These are phyloP conservation scores for Agrotis ipsilon DNA, from an alignment of 2,888 invertebrate genomes.

Conservation along the genomic window DNA sequence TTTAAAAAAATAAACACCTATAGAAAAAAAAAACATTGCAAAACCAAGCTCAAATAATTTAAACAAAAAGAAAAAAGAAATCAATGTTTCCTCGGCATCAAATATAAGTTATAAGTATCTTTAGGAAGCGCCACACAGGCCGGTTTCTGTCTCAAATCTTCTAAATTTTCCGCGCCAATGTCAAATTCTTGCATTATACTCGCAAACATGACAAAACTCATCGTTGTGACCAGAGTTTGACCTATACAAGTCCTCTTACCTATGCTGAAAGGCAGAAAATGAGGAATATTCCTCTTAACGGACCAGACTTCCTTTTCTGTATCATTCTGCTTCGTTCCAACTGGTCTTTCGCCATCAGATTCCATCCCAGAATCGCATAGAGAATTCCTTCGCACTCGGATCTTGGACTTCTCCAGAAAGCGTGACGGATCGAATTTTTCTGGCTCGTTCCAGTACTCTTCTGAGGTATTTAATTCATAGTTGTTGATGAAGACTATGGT, in stretches of 20 bases:
- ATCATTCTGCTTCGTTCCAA: constrained; percentile 69
- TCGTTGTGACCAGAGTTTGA: constrained; percentile 94
- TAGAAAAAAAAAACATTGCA: constrained; percentile 44
- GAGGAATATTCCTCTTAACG: constrained; percentile 91
- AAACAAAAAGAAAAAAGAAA: constrained; percentile 42
- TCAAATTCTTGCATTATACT: constrained; percentile 94
- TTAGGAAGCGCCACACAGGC: constrained; percentile 95
- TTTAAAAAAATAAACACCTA: not conserved
- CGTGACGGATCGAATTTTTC: constrained; percentile 94
- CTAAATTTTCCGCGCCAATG: constrained; percentile 89
- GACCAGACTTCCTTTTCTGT: constrained; percentile 81
- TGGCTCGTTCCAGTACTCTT: constrained; percentile 94
- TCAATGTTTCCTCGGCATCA: constrained; percentile 89
- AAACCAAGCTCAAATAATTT: constrained; percentile 38
- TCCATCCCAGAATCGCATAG: constrained; percentile 91
- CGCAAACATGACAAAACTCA: constrained; percentile 94
- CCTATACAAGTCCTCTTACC: constrained; percentile 97
- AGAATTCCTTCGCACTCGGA: constrained; percentile 81
- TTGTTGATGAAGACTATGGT: constrained; percentile 96
- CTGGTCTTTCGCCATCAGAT: constrained; percentile 83
- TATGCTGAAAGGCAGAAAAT: constrained; percentile 96
- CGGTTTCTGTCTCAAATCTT: constrained; percentile 91
- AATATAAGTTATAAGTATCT: constrained; percentile 92
- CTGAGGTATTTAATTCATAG: constrained; percentile 94
- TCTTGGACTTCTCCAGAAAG: constrained; percentile 91